Evolutionary conservation across 2,888 invertebrate genomes (phyloP).

Genomic region (Himalopsyche anomala): DNA sequence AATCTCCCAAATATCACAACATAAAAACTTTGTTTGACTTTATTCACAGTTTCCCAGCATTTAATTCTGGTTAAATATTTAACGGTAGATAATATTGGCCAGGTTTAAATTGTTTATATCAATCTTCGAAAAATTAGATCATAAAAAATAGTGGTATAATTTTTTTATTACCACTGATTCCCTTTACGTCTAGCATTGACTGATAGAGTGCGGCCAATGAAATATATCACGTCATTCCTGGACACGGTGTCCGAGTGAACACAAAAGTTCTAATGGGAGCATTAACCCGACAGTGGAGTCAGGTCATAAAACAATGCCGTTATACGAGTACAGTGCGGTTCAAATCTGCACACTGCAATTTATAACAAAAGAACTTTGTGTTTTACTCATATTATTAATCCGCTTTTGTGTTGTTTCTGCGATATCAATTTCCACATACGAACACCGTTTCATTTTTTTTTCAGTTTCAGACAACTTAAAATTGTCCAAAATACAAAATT

Average conservation of each 20-base stretch:
- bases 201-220: not conserved
- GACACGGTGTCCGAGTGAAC: conserved; percentile 27
- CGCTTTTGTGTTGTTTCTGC: not conserved
- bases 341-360: conserved; percentile 26
- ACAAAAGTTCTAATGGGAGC: conserved; percentile 19
- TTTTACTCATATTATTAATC: not conserved
- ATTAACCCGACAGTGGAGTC: not conserved
- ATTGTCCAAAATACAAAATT: no score
- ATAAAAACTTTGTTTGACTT: not conserved
- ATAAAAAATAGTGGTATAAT: not conserved
- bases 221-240: not conserved
- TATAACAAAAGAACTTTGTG: conserved; percentile 21
- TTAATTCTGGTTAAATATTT: not conserved
- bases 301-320: conserved; percentile 21
- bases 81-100: not conserved
- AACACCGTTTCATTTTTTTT: not conserved
- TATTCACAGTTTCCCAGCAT: not conserved
- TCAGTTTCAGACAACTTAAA: not conserved
- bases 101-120: no score
- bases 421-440: not conserved
- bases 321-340: conserved; percentile 8
- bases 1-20: not conserved
- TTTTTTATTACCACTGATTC: not conserved
- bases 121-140: not conserved
- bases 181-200: not conserved